Percentiles rank a stretch among this genome's conserved stretches.
phyloP scores from a whole-genome alignment of 2,888 invertebrate species.

The Mantis religiosa region DNA sequence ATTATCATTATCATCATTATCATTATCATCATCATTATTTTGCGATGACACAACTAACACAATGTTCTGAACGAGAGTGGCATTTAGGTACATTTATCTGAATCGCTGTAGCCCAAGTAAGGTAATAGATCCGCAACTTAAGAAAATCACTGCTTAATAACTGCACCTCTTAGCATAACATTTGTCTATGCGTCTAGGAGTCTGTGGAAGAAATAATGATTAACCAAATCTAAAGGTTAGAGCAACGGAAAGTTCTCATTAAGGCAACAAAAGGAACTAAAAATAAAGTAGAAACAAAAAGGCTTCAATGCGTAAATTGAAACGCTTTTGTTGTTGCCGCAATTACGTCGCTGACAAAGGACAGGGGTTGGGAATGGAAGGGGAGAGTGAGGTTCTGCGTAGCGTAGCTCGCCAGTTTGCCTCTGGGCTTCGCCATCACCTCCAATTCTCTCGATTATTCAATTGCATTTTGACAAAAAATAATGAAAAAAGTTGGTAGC shows the following conservation, averaged over 20 bases:
- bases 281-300: neutral
- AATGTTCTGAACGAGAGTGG: too few relatives aligned
- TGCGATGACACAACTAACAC: too few relatives aligned
- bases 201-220: neutral
- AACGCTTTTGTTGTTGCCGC: conserved; percentile 5
- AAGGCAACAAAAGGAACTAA: neutral
- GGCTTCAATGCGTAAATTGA: conserved; percentile 4
- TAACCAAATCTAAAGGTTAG: neutral
- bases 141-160: too few relatives aligned
- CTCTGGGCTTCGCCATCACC: neutral
- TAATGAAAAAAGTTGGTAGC: neutral
- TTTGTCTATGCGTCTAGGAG: too few relatives aligned
- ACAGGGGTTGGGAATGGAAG: neutral
- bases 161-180: too few relatives aligned
- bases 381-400: neutral
- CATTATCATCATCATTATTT: too few relatives aligned
- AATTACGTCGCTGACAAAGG: neutral
- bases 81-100: too few relatives aligned
- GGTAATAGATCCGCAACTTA: too few relatives aligned
- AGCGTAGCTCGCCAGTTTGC: neutral
- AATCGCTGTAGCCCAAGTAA: too few relatives aligned
- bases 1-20: too few relatives aligned
- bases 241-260: neutral
- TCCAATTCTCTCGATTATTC: conserved; percentile 7
- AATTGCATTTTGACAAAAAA: neutral